Base-by-base conservation (phyloP, 2,888 invertebrate species). In the Sinohyriopsis cumingii region DNA sequence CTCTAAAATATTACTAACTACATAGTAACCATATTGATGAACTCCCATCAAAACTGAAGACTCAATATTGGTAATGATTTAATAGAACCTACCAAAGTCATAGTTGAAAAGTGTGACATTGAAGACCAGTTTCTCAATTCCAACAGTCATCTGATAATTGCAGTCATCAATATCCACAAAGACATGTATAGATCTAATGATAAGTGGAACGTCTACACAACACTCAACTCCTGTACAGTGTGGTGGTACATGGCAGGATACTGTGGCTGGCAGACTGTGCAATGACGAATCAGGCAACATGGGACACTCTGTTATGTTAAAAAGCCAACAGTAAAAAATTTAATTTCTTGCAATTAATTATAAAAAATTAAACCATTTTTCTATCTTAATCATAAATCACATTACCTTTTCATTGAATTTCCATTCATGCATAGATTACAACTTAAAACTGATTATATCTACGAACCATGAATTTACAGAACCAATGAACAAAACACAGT, bases 211-310 rank as follows among this genome's bases (percentile, higher is more conserved):
- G 0, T 67, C 55, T 25, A 75, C 61, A 59, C 77, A 77, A n/a
- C 75, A 75, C 19, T 60, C 28, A 5, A 77, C 65, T 15, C 62
- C 67, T 20, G 71, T 68, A 55, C 77, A 77, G 33, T 71, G 59
- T 12, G 28, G 59, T 1, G 67, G 64, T 12, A 77, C 24, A 25
- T 69, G 59, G 55, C 77, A 75, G 4, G 64, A 56, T 4, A 73
- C 56, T 53, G 60, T 60, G 45, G 63, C 22, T 24, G 68, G 59
- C 12, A 68, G 28, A 63, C 53, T 53, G 6, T 63, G 59, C 7
- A 73, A 24, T 22, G 57, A 18, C 22, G 66, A 63, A 15, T 57
- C 25, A 33, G 24, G 45, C 22, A 45, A 45, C 45, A 67, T 24
- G 28, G 66, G 67, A 61, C 61, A 69, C 55, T 62, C 66, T 66